Evolutionary conservation across 2,797 vertebrate genomes (phyloP).

Genomic region (Sebastes matsubarae): DNA sequence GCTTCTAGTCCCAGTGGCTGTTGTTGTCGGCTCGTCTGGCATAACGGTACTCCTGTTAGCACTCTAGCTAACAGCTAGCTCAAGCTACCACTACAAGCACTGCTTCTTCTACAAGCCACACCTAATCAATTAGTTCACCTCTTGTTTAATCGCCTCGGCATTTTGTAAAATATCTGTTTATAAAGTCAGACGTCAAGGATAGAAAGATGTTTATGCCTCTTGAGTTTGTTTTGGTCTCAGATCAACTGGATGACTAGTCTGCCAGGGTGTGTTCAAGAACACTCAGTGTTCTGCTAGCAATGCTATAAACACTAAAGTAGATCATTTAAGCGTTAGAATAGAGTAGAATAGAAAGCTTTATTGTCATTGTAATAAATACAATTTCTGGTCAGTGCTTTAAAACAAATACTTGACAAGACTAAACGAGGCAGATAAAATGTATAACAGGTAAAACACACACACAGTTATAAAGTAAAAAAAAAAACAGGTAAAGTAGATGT

Average conservation of each 20-base stretch:
- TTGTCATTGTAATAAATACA: too few relatives aligned
- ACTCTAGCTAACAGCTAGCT: slow-evolving; percentile 17
- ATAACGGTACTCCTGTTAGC: slow-evolving; percentile 56
- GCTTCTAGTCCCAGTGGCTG: slow-evolving; percentile 32
- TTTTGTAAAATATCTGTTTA: slow-evolving; percentile 12
- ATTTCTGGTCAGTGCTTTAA: too few relatives aligned
- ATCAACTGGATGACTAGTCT: background rate
- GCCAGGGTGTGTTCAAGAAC: slow-evolving; percentile 43
- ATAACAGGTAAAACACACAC: too few relatives aligned
- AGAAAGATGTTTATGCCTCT: background rate
- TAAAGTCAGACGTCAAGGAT: background rate
- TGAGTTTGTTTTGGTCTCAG: slow-evolving; percentile 43
- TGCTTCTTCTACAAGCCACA: background rate
- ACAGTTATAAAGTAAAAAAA: too few relatives aligned
- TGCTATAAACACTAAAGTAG: background rate
- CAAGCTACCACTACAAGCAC: background rate
- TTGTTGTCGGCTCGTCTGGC: slow-evolving; percentile 14
- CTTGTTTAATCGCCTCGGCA: slow-evolving; percentile 59
- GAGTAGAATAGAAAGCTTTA: too few relatives aligned
- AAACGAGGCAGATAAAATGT: too few relatives aligned
- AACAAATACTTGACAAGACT: too few relatives aligned
- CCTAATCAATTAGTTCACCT: slow-evolving; percentile 47
- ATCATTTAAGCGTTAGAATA: background rate
- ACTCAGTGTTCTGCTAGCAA: accelerated
- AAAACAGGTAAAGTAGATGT: too few relatives aligned